phyloP scores from a whole-genome alignment of 2,113 vertebrate species.

The Lonchura striata region DNA sequence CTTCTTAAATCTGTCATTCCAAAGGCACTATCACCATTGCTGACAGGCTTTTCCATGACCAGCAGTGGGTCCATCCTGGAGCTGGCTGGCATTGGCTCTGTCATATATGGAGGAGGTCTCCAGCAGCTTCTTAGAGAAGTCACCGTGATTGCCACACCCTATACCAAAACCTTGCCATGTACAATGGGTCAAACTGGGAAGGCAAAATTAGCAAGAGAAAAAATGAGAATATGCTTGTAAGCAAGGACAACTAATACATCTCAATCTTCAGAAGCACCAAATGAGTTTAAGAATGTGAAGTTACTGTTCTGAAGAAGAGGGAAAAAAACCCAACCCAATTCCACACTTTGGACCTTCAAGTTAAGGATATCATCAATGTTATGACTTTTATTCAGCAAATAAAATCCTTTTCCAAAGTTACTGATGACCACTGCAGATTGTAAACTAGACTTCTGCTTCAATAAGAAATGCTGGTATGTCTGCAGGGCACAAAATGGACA shows the following conservation, averaged over 20 bases:
- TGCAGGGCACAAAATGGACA: neutral
- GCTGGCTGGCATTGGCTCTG: neutral
- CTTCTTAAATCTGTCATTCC: neutral
- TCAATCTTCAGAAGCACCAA: neutral
- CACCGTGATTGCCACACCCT: neutral
- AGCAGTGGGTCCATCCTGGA: neutral
- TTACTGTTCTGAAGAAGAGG: neutral
- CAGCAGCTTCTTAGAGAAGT: neutral
- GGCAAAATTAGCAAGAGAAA: neutral
- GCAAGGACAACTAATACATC: rapidly evolving
- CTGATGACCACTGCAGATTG: neutral
- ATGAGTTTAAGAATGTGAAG: neutral
- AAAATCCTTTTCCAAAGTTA: neutral
- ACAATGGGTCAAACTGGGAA: neutral
- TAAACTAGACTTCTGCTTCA: neutral
- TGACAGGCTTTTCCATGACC: neutral
- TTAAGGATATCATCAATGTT: neutral
- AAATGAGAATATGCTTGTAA: neutral
- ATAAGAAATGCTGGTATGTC: neutral
- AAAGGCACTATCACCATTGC: rapidly evolving
- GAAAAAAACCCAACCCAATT: rapidly evolving
- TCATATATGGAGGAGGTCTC: rapidly evolving
- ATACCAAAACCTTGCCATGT: neutral
- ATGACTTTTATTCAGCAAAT: neutral
- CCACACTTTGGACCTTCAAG: neutral